Evolutionary conservation across 1,140 invertebrate genomes (phyloP).

Genomic region (Drosophila mauritiana): DNA sequence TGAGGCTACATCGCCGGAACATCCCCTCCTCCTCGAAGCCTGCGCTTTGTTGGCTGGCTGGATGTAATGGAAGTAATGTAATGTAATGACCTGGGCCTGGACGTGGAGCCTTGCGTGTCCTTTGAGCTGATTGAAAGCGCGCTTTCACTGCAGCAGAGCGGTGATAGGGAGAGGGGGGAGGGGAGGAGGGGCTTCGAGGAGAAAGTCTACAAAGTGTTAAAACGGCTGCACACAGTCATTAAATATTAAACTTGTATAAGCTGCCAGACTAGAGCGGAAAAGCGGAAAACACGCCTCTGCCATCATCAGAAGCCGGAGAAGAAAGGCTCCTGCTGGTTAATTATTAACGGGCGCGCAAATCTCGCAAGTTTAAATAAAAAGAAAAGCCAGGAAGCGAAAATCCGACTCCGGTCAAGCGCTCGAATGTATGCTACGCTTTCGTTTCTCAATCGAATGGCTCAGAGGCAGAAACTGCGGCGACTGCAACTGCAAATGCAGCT

Average conservation of each 20-base stretch:
- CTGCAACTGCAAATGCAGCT: constrained; percentile 35
- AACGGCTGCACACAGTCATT: constrained; percentile 76
- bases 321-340: constrained; percentile 21
- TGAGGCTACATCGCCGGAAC: constrained; percentile 63
- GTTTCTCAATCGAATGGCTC: constrained; percentile 59
- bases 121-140: constrained; percentile 68
- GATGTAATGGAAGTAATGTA: constrained; percentile 48
- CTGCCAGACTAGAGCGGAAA: constrained; percentile 48
- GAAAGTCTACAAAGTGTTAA: constrained; percentile 75
- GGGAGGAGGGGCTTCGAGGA: background rate
- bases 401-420: constrained; percentile 64
- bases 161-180: constrained; percentile 7
- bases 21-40: constrained; percentile 9
- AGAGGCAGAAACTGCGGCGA: constrained; percentile 23
- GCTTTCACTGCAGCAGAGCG: constrained; percentile 27
- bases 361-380: constrained; percentile 67
- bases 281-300: constrained; percentile 15
- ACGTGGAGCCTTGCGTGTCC: constrained; percentile 59
- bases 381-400: constrained; percentile 56
- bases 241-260: constrained; percentile 77
- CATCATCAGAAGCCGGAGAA: constrained; percentile 22
- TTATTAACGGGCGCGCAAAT: constrained; percentile 63
- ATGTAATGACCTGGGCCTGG: constrained; percentile 60
- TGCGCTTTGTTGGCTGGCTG: constrained; percentile 50
- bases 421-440: constrained; percentile 74